Conservation (phyloP, 2,797 vertebrate species). For the Amblyopsis hoosieri region DNA sequence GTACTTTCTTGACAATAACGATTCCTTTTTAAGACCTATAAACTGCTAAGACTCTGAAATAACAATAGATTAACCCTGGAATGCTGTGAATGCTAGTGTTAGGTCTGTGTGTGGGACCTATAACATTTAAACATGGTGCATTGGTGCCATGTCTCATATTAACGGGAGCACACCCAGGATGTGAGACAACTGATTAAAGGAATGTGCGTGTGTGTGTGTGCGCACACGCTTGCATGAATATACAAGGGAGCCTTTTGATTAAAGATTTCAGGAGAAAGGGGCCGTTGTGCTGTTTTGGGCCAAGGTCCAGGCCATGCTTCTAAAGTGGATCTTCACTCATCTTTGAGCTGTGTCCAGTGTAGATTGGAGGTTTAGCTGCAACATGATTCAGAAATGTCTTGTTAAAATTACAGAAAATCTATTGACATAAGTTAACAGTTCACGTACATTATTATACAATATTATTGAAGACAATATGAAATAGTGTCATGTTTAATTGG, state of each 20-base stretch:
- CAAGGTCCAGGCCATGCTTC: conserved; percentile 46
- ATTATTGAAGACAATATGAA: no score
- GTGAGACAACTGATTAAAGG: conserved; percentile 59
- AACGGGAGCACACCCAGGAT: conserved; percentile 64
- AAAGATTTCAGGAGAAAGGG: conserved; percentile 43
- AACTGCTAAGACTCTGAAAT: conserved; percentile 32
- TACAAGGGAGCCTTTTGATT: conserved; percentile 46
- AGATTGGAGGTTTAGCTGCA: no score
- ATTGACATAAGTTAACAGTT: no score
- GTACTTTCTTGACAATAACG: no score
- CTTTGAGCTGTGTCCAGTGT: conserved; percentile 62
- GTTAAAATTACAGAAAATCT: no score
- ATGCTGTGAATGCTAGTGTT: conserved; percentile 69
- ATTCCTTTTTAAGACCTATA: not conserved
- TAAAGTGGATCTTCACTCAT: conserved; percentile 54
- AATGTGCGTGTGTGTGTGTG: conserved; percentile 29
- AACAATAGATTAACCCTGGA: conserved; percentile 63
- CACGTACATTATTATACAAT: no score
- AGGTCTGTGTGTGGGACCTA: conserved; percentile 68
- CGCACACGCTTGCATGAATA: conserved; percentile 7
- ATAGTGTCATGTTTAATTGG: no score
- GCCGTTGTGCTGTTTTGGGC: conserved; percentile 61
- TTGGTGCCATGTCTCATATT: conserved; percentile 36
- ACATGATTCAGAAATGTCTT: no score
- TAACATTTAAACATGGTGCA: conserved; percentile 67